These are phyloP conservation scores for Tachuris rubrigastra DNA, from an alignment of 2,113 vertebrate genomes.

Conservation along the genomic window DNA sequence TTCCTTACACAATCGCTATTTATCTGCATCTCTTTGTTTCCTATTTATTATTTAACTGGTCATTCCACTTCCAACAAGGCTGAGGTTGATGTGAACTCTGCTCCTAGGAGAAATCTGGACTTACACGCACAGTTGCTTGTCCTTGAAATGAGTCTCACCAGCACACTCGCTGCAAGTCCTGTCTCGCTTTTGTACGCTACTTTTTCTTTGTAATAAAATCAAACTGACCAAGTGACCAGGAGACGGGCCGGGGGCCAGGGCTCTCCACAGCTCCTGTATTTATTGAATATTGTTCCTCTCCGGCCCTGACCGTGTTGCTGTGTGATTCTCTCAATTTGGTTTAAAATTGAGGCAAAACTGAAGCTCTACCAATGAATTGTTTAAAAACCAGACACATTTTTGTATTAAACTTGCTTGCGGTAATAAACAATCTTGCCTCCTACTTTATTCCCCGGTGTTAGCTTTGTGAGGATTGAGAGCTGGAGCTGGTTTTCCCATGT, in stretches of 20 bases:
- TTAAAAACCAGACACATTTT: slow-evolving; percentile 89
- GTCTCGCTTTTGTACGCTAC: slow-evolving; percentile 71
- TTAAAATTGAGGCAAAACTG: slow-evolving; percentile 77
- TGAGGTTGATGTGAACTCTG: slow-evolving; percentile 57
- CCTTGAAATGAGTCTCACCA: slow-evolving; percentile 77
- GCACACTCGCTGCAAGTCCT: slow-evolving; percentile 73
- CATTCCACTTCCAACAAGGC: slow-evolving; percentile 70
- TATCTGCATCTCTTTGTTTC: slow-evolving; percentile 50
- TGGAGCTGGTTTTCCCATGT: background rate
- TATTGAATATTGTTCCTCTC: slow-evolving; percentile 69
- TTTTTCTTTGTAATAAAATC: slow-evolving; percentile 65
- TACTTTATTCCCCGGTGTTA: slow-evolving; percentile 58
- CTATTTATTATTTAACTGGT: slow-evolving; percentile 79
- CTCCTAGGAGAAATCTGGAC: slow-evolving; percentile 68
- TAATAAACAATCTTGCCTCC: slow-evolving; percentile 78
- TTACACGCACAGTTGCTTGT: slow-evolving; percentile 67
- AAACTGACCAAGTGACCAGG: slow-evolving; percentile 65
- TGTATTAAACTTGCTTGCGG: slow-evolving; percentile 99
- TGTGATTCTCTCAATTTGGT: slow-evolving; percentile 87
- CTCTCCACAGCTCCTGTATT: slow-evolving; percentile 68
- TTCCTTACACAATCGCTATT: slow-evolving; percentile 53
- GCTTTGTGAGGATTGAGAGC: background rate
- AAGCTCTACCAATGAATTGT: slow-evolving; percentile 88
- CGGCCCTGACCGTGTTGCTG: slow-evolving; percentile 81
- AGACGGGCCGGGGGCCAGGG: slow-evolving; percentile 3